Conservation (phyloP, 2,888 invertebrate genomes). For the Cheilosia vulpina region DNA sequence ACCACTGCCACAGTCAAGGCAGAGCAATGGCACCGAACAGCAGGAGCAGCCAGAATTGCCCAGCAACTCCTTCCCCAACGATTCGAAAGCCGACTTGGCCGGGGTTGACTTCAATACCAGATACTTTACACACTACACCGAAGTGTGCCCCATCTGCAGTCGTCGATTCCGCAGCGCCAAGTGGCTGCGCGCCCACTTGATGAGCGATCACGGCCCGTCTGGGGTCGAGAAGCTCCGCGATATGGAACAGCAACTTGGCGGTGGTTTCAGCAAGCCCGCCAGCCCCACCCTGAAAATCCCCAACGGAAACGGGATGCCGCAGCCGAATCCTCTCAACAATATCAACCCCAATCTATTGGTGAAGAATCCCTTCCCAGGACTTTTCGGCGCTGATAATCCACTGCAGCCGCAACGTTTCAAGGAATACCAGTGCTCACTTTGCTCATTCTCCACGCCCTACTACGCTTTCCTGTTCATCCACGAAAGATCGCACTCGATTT, state of each 20-base stretch:
- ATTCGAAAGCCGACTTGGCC: slow-evolving; percentile 61
- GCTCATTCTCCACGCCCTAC: slow-evolving; percentile 94
- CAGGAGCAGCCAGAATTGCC: slow-evolving; percentile 72
- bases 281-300: slow-evolving; percentile 83
- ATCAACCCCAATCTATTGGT: slow-evolving; percentile 79
- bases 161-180: slow-evolving; percentile 94
- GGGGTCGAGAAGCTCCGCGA: slow-evolving; percentile 83
- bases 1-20: slow-evolving; percentile 83
- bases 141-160: slow-evolving; percentile 93
- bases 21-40: slow-evolving; percentile 80
- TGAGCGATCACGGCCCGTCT: slow-evolving; percentile 92
- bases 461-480: slow-evolving; percentile 96
- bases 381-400: slow-evolving; percentile 79
- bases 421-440: slow-evolving; percentile 94
- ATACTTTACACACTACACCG: slow-evolving; percentile 88
- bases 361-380: slow-evolving; percentile 79
- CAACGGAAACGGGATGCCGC: slow-evolving; percentile 79
- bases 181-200: slow-evolving; percentile 93
- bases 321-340: slow-evolving; percentile 79
- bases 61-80: slow-evolving; percentile 49
- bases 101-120: slow-evolving; percentile 86
- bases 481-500: slow-evolving; percentile 90
- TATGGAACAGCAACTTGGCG: slow-evolving; percentile 79
- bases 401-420: slow-evolving; percentile 84
- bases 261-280: slow-evolving; percentile 80